Base-by-base conservation (phyloP, 1,140 invertebrate genomes). In the Aphelinus certus region DNA sequence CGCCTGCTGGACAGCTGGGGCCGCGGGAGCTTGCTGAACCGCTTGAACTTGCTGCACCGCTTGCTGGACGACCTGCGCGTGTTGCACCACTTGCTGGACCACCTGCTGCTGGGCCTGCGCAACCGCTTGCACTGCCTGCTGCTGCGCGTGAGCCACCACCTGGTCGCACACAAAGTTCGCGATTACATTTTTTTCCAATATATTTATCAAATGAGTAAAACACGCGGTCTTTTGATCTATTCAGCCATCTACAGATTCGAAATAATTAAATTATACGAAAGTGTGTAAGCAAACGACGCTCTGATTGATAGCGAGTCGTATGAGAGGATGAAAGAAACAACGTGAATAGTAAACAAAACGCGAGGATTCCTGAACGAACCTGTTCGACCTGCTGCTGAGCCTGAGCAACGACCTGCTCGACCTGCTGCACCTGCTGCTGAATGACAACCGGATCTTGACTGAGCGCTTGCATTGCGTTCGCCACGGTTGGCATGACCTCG, bases 1-100 rank as follows among this genome's bases (percentile, higher is more conserved):
- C 1, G 83, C 83, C 56, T 86, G 85, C 47, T 88, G 86, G 43
- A 86, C 81, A 0, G 81, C 82, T 0, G 81, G 80, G 6, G 76
- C 78, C 2, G 79, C 81, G 42, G 83, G 83, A 0, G 83, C 83
- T 53, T 83, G 81, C 26, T 83, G 80, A 0, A 79, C 82, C 5
- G 81, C 81, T 49, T 85, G 81, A 0, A 84, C 85, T 53, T 87
- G 83, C 53, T 88, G 85, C 45, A 89, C 89, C 2, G 85, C 88
- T 66, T 89, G 87, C 55, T 88, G 88, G 61, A 87, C 86, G n/a
- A 88, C 84, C 71, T 89, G 89, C 3, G 83, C 85, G 76, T 83
- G 85, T 73, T 83, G 84, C 56, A 85, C 85, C 0, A 88, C 86
- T 73, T 88, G 85, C 3, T 87, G 85, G 0, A 85, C 84, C 1